These are phyloP conservation scores for Cygnus olor DNA, from an alignment of 2,797 vertebrate genomes.

Conservation along the genomic window DNA sequence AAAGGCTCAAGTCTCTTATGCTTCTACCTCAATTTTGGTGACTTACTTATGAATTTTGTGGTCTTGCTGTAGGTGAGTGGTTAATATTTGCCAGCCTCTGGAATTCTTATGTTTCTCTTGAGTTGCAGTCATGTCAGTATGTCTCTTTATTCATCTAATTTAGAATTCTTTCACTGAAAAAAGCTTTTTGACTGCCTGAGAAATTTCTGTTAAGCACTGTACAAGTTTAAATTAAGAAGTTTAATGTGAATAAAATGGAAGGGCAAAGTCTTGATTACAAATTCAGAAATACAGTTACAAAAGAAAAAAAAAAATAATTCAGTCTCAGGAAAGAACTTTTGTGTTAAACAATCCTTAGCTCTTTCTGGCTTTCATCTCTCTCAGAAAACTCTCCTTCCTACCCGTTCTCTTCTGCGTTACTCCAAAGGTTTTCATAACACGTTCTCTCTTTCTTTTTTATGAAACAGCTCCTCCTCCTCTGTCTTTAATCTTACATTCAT, in stretches of 20 bases:
- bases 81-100: neutral
- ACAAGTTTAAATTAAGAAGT: neutral
- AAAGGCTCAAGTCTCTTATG: neutral
- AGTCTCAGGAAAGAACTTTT: neutral
- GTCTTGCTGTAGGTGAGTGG: neutral
- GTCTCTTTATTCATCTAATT: neutral
- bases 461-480: neutral
- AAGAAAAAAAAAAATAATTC: neutral
- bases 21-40: neutral
- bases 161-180: neutral
- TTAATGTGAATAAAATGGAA: neutral
- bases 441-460: neutral
- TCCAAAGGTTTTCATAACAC: neutral
- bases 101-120: neutral
- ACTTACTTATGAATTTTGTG: neutral
- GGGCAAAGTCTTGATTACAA: neutral
- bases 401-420: neutral
- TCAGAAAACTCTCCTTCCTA: neutral
- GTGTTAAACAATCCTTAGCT: neutral
- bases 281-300: neutral
- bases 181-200: neutral
- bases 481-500: neutral
- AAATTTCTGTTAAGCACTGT: neutral
- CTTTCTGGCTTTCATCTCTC: neutral
- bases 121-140: neutral